Percentiles rank a stretch among this genome's conserved stretches.
phyloP scores from a whole-genome alignment of 92 coral and sea anemone species.

The Umimayanthus chanpuru region DNA sequence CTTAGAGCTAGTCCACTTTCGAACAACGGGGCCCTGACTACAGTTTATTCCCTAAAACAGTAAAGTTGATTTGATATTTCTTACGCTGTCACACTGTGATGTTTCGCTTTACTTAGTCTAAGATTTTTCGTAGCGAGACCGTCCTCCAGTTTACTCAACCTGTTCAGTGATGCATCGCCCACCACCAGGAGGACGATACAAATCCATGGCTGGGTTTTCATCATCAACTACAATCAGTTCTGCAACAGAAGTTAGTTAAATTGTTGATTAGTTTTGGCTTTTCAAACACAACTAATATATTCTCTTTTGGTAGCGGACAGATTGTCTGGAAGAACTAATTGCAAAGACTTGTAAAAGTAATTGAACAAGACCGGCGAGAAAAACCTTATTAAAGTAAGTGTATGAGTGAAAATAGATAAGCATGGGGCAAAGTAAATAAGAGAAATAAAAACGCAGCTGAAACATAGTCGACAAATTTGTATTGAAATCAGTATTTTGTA shows the following conservation, averaged over 20 bases:
- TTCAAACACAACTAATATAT: too few species aligned
- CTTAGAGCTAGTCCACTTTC: too few species aligned
- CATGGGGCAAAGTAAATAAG: too few species aligned
- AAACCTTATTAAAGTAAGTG: too few species aligned
- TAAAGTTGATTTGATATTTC: background rate
- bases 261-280: background rate
- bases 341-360: too few species aligned
- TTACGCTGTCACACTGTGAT: background rate
- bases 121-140: background rate
- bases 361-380: too few species aligned
- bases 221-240: slow-evolving; percentile 25
- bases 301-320: too few species aligned
- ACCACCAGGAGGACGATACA: slow-evolving; percentile 5
- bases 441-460: too few species aligned
- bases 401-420: too few species aligned
- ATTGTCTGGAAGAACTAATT: too few species aligned
- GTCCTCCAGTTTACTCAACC: slow-evolving; percentile 15
- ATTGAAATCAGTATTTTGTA: too few species aligned
- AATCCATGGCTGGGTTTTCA: background rate
- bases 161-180: slow-evolving; percentile 4
- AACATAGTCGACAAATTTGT: too few species aligned
- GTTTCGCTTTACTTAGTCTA: slow-evolving; percentile 16
- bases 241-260: background rate
- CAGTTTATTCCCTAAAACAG: background rate
- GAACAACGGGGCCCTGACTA: background rate